A percentile compares a stretch with the other conserved stretches of the same genome.
Conservation (phyloP, 2,888 invertebrate genomes). For the Lithosia quadra region DNA sequence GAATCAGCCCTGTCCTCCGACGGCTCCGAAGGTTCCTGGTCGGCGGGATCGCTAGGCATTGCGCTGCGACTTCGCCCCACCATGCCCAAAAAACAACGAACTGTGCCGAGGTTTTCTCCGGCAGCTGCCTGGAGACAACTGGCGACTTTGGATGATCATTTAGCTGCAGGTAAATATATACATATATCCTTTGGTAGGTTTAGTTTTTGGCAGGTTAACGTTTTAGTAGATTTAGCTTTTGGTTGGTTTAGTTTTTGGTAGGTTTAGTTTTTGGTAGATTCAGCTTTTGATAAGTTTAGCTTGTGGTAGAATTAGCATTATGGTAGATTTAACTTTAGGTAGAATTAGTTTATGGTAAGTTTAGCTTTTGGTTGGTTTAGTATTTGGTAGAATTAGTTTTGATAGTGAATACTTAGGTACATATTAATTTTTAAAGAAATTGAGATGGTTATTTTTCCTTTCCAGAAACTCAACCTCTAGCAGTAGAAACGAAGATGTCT, state of each 20-base stretch:
- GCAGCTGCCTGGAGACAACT: slow-evolving; percentile 94
- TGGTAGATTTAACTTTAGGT: no score
- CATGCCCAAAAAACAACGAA: slow-evolving; percentile 92
- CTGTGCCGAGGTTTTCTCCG: slow-evolving; percentile 93
- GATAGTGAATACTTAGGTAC: no score
- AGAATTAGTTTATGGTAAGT: no score
- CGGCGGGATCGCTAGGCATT: slow-evolving; percentile 87
- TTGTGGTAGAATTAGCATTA: no score
- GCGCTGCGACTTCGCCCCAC: slow-evolving; percentile 92
- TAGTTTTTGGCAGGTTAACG: no score
- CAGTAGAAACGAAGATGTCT: slow-evolving; percentile 83
- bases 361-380: no score
- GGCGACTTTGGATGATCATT: slow-evolving; percentile 87
- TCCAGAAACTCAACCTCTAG: slow-evolving; percentile 75
- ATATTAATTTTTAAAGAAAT: no score
- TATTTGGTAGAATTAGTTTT: no score
- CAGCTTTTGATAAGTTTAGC: no score
- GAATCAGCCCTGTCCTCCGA: slow-evolving; percentile 87
- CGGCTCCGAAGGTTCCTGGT: slow-evolving; percentile 82
- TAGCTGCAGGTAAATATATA: slow-evolving; percentile 66
- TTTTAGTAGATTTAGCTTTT: no score
- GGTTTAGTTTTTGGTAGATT: no score
- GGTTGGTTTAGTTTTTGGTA: no score
- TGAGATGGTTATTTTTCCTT: not conserved
- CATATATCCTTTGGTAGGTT: not conserved